These are phyloP conservation scores for Auanema freiburgensis DNA, from an alignment of 2,888 invertebrate genomes.

Conservation along the genomic window DNA sequence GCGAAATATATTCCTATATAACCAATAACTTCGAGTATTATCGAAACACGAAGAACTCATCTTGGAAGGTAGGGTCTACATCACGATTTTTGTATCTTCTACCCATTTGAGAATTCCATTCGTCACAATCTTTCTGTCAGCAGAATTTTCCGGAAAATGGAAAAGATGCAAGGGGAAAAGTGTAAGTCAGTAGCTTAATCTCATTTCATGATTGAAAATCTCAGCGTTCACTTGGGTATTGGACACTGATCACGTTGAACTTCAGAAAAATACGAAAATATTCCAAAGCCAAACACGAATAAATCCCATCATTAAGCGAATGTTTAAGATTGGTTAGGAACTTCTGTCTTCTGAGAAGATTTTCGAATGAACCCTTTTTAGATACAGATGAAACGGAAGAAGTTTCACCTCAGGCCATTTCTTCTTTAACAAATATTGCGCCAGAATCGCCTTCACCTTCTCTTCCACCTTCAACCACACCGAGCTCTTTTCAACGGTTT, in stretches of 20 bases:
- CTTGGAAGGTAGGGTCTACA: constrained; percentile 34
- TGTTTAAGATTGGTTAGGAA: constrained; percentile 23
- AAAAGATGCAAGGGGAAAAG: constrained; percentile 34
- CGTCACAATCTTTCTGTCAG: constrained; percentile 50
- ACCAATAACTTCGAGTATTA: constrained; percentile 34
- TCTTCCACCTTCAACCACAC: not conserved
- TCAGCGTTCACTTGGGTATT: constrained; percentile 42
- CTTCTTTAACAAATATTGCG: not conserved
- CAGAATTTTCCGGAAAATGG: constrained; percentile 35
- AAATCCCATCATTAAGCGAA: constrained; percentile 33
- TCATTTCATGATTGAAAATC: not conserved
- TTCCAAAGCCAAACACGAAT: constrained; percentile 32
- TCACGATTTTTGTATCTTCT: too few species aligned
- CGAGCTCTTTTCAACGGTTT: not conserved
- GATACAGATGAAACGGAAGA: constrained; percentile 1
- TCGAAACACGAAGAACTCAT: constrained; percentile 32
- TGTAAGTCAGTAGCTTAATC: constrained; percentile 7
- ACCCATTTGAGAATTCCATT: constrained; percentile 43
- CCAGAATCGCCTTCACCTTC: not conserved
- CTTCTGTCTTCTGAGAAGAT: not conserved
- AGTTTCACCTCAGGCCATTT: not conserved
- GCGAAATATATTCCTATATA: constrained; percentile 42
- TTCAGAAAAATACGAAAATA: constrained; percentile 26
- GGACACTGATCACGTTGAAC: constrained; percentile 21
- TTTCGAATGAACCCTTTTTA: not conserved